These are phyloP conservation scores for Rhyacophila brunnea DNA, from an alignment of 1,140 invertebrate genomes.

Conservation along the genomic window DNA sequence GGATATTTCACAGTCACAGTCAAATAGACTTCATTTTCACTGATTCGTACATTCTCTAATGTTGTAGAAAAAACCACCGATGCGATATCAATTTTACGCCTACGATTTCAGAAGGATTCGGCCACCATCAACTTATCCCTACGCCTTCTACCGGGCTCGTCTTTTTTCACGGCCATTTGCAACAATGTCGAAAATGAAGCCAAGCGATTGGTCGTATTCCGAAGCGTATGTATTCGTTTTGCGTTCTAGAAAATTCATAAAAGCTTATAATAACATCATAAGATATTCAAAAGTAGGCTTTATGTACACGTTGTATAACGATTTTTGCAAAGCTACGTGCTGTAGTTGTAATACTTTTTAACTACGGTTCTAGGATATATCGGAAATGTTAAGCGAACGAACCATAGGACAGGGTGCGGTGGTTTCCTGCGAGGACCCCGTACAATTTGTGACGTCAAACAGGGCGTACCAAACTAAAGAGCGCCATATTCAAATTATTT, in stretches of 20 bases:
- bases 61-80: conserved; percentile 47
- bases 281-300: conserved; percentile 1
- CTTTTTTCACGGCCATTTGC: conserved; percentile 56
- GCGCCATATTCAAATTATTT: conserved; percentile 27
- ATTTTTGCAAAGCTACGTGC: conserved; percentile 12
- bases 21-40: conserved; percentile 52
- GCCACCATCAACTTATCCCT: conserved; percentile 48
- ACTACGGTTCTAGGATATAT: conserved; percentile 6
- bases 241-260: neutral
- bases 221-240: conserved; percentile 18
- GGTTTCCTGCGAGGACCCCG: conserved; percentile 47
- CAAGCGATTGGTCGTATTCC: conserved; percentile 47
- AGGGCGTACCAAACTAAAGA: conserved; percentile 49
- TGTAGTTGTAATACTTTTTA: conserved; percentile 13
- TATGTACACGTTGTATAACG: neutral
- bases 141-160: conserved; percentile 48
- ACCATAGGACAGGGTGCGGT: conserved; percentile 48
- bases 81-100: conserved; percentile 47
- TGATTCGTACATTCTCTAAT: conserved; percentile 54
- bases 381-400: conserved; percentile 21
- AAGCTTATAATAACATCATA: neutral
- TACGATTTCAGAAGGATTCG: conserved; percentile 43
- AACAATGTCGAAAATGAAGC: conserved; percentile 53
- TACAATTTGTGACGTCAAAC: conserved; percentile 50
- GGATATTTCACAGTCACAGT: conserved; percentile 50